phyloP scores from a whole-genome alignment of 1,140 invertebrate species.

The Drosophila obscura region DNA sequence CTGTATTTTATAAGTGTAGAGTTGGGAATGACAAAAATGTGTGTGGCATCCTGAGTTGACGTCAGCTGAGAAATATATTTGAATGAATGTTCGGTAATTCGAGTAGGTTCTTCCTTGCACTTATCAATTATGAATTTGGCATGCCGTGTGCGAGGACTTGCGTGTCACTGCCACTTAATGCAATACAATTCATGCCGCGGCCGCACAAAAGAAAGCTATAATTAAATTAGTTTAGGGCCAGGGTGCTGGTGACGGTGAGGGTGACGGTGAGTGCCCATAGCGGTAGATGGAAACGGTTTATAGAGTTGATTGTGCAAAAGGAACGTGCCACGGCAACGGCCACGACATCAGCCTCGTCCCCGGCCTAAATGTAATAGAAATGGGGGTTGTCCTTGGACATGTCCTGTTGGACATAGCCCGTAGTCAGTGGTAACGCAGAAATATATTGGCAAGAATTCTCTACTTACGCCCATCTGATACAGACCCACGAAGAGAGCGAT shows the following conservation, averaged over 20 bases:
- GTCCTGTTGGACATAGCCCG: conserved; percentile 36
- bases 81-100: background rate
- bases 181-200: conserved; percentile 7
- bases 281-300: conserved; percentile 1
- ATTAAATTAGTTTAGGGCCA: conserved; percentile 8
- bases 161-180: conserved; percentile 4
- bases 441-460: background rate
- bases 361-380: conserved; percentile 57
- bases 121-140: conserved; percentile 25
- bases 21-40: no score
- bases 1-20: no score
- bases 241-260: background rate
- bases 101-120: background rate
- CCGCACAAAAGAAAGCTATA: conserved; percentile 4
- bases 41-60: background rate
- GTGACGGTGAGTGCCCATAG: no score
- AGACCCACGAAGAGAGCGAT: conserved; percentile 15
- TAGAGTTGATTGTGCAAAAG: conserved; percentile 5
- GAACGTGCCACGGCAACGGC: background rate
- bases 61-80: conserved; percentile 3
- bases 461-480: conserved; percentile 28
- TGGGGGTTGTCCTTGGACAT: conserved; percentile 34
- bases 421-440: background rate
- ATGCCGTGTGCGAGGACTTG: conserved; percentile 12
- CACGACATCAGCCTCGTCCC: background rate